These are phyloP conservation scores for Calidris pugnax DNA, from an alignment of 2,113 vertebrate genomes.

Conservation along the genomic window DNA sequence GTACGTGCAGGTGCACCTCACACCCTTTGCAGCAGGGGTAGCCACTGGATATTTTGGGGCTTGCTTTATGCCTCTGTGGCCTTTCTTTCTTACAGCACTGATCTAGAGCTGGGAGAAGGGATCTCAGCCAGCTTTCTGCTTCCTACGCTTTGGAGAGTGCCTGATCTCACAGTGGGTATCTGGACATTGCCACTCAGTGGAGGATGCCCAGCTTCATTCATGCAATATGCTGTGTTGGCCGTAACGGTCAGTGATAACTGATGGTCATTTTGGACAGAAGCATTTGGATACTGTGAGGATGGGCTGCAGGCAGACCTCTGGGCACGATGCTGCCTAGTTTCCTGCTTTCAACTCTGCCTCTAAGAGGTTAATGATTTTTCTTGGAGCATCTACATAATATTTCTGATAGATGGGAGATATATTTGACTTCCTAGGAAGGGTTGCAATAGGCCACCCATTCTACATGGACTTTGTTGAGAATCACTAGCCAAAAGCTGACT, in stretches of 20 bases:
- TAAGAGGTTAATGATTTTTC: neutral
- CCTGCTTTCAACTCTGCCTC: neutral
- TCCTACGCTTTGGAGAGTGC: neutral
- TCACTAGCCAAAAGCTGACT: neutral
- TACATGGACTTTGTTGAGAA: neutral
- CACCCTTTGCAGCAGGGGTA: neutral
- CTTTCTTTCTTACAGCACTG: neutral
- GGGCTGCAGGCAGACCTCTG: neutral
- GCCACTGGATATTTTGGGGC: neutral
- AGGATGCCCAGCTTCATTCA: neutral
- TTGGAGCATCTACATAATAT: neutral
- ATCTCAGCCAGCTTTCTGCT: neutral
- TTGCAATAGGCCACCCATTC: neutral
- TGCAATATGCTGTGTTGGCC: neutral
- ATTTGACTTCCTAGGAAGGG: neutral
- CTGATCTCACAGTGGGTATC: neutral
- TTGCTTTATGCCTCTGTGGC: neutral
- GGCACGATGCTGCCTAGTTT: neutral
- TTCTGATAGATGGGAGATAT: neutral
- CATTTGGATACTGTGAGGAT: neutral
- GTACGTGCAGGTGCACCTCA: neutral
- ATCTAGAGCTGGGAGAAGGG: neutral
- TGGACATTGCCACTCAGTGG: neutral
- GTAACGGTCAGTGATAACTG: neutral
- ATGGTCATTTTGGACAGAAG: neutral